A percentile compares a stretch with the other conserved stretches of the same genome.
These are phyloP conservation scores for Xiphophorus hellerii DNA, from an alignment of 2,113 vertebrate species.

Conservation along the genomic window DNA sequence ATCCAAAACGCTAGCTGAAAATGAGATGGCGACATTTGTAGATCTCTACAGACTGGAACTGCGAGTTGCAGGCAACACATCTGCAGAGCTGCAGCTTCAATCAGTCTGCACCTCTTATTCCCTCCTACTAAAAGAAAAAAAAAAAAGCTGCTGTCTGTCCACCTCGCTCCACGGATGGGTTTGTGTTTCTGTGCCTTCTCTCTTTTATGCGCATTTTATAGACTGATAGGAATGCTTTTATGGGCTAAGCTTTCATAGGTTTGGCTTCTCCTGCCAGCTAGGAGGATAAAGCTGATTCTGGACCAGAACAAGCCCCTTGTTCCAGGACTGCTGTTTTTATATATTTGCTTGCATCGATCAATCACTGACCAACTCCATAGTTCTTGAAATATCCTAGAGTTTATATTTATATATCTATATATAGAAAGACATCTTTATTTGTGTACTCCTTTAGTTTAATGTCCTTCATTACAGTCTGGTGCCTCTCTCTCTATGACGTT, in stretches of 20 bases:
- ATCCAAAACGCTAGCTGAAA: slow-evolving; percentile 27
- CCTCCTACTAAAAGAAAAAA: not conserved
- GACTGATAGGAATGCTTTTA: slow-evolving; percentile 56
- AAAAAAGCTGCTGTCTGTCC: slow-evolving; percentile 51
- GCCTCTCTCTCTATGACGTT: slow-evolving; percentile 69
- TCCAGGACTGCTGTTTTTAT: slow-evolving; percentile 64
- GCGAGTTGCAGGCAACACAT: slow-evolving; percentile 34
- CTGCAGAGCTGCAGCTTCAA: slow-evolving; percentile 53
- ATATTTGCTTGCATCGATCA: slow-evolving; percentile 60
- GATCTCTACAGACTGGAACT: slow-evolving; percentile 38
- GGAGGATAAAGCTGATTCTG: slow-evolving; percentile 28
- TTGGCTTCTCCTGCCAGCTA: slow-evolving; percentile 38
- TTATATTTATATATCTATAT: slow-evolving; percentile 76
- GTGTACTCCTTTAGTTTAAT: slow-evolving; percentile 61
- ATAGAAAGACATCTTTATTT: slow-evolving; percentile 66
- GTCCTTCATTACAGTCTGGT: slow-evolving; percentile 69
- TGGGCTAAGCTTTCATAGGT: slow-evolving; percentile 41
- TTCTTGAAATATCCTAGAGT: slow-evolving; percentile 65
- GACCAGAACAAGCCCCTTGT: slow-evolving; percentile 27
- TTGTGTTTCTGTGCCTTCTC: slow-evolving; percentile 78
- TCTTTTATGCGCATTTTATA: slow-evolving; percentile 74
- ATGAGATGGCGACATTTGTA: slow-evolving; percentile 17
- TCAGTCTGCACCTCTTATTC: slow-evolving; percentile 36
- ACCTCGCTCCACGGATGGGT: slow-evolving; percentile 55
- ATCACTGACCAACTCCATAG: slow-evolving; percentile 53